Evolutionary conservation across 2,888 invertebrate genomes (phyloP), one percentile per base, ranked within the genome.

Genomic region (Apamea crenata): DNA sequence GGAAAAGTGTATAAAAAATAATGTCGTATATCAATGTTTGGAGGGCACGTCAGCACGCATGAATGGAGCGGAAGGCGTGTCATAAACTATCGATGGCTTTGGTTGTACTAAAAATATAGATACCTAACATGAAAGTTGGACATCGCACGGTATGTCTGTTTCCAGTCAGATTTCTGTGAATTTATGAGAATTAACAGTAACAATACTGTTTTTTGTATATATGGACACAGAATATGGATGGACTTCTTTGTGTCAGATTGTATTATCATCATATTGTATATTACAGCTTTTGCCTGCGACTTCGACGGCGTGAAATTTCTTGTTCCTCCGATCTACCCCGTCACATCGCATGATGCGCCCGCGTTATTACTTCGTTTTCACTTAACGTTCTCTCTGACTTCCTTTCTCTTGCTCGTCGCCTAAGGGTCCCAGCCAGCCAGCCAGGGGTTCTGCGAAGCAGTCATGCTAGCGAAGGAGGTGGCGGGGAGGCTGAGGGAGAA

Each of bases 11-110:
- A 65, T 80, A 87, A 84, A 88, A 84, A 86, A 83, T 81, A 75
- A 65, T 68, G 80, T 76, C 80, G 83, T 90, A 82, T 86, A 88
- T 89, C 87, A 84, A 77, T 81, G 76, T 78, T 70, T 67, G 79
- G 78, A 87, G 72, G 74, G 79, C 68, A 81, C 77, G 84, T 88
- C 81, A 84, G 44, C 69, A 68, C 84, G 89, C 80, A 81, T 82
- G 77, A 83, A 77, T 85, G 73, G 74, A 87, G 79, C 78, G 63
- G 71, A 80, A 78, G 79, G 66, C 79, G 47, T 80, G 88, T 91
- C 88, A 89, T 71, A 84, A 84, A 77, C 74, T 72, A 83, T 83
- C 40, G 61, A 71, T 61, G 29, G 29, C 7, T 76, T 63, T 36
- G 14, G 21, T 77, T 73, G 66, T 69, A 50, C 21, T 18, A 65